These are phyloP conservation scores for Clepsis dumicolana DNA, from an alignment of 2,888 invertebrate genomes.

Conservation along the genomic window DNA sequence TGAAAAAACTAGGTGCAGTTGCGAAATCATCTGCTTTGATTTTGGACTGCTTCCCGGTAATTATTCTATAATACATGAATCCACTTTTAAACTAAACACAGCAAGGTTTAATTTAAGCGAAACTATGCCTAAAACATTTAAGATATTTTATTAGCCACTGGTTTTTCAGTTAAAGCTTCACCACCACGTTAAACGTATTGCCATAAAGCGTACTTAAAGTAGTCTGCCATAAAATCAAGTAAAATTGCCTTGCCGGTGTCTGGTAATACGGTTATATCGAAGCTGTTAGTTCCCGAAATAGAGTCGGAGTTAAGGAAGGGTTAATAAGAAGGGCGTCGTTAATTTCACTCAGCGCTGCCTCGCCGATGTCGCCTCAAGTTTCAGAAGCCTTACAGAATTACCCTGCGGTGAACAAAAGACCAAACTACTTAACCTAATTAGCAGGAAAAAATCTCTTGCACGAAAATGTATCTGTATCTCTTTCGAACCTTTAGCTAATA, in stretches of 20 bases:
- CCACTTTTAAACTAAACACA: not conserved
- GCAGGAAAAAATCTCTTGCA: conserved; percentile 60
- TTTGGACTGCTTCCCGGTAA: conserved; percentile 22
- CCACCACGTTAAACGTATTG: not conserved
- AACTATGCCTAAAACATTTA: too few relatives aligned
- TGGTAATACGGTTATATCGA: conserved; percentile 61
- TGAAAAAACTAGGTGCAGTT: conserved; percentile 49
- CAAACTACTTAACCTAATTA: conserved; percentile 80
- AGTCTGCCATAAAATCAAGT: conserved; percentile 50
- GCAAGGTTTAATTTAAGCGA: too few relatives aligned
- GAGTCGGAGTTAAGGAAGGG: conserved; percentile 67
- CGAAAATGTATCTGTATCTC: conserved; percentile 43
- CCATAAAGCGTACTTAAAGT: conserved; percentile 41
- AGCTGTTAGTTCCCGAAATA: conserved; percentile 68
- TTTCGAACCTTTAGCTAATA: conserved; percentile 35
- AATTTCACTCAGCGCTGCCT: conserved; percentile 61
- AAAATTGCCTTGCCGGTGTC: conserved; percentile 51
- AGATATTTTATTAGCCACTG: too few relatives aligned
- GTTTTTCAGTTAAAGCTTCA: not conserved
- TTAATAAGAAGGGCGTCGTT: conserved; percentile 77
- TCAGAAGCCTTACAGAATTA: conserved; percentile 67
- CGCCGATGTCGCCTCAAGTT: conserved; percentile 67
- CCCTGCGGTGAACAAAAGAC: conserved; percentile 66
- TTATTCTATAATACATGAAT: not conserved
- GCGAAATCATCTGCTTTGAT: conserved; percentile 15